Evolutionary conservation across 2,888 invertebrate genomes (phyloP), one percentile per base, ranked within the genome.

Genomic region (Cataglyphis altisquamis): DNA sequence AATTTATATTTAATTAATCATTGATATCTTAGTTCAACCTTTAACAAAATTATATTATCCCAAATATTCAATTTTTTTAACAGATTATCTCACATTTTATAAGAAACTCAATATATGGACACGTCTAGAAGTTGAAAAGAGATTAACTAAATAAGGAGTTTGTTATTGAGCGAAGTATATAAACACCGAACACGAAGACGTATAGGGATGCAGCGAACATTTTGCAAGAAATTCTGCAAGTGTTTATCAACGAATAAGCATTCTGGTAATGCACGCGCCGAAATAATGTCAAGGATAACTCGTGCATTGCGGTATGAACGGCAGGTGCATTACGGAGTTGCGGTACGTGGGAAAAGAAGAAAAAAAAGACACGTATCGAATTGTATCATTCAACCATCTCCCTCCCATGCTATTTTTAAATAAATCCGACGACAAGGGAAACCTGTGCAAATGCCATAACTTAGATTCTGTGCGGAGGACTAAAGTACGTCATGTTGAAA

Each of bases 241-340:
- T 90, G 85, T 90, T 91, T 89, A 91, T 90, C 90, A 89, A 87
- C 83, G 88, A 85, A 85, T 80, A 75, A 86, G 72, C 84, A 89
- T 86, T 88, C 90, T 86, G 89, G 85, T 91, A 91, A 91, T 86
- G 90, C 88, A 90, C 89, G 90, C 89, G 85, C 87, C 91, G 89
- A 92, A 72, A 94, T 93, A 94, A 93, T 93, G 93, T 93, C 94
- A 94, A 94, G 93, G 93, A 93, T 93, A 92, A 92, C 91, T 82
- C 91, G 90, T 91, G 90, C 89, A 89, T 91, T 91, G 88, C 87
- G 80, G 85, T 72, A 72, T 74, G 72, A 78, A 86, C 83, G 87
- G 87, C 91, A 91, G 91, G 88, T 91, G 91, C 89, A 84, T 63
- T 57, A 72, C 67, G 36, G 72, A 77, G 15, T n/a, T 45, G 77